Evolutionary conservation across 2,113 vertebrate genomes (phyloP).

Genomic region (Elgaria multicarinata): DNA sequence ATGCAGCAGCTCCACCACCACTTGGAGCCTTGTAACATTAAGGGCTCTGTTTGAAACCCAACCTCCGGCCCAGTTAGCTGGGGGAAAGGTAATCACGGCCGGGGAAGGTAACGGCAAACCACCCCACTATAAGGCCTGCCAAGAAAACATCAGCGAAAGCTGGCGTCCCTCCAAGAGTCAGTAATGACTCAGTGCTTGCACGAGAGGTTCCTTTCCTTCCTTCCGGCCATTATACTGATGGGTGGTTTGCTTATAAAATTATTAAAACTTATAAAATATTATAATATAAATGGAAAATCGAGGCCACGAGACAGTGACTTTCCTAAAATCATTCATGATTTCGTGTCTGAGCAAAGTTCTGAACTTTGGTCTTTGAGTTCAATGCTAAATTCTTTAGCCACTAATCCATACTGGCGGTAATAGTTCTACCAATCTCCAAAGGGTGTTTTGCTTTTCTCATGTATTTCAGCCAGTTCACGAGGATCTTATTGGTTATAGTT

Average conservation of each 20-base stretch:
- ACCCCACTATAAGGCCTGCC: no score
- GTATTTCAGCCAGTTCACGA: constrained; percentile 58
- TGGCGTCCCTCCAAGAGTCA: no score
- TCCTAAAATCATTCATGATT: background rate
- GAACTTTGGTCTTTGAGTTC: background rate
- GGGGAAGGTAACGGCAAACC: no score
- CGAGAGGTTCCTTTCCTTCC: no score
- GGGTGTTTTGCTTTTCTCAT: constrained; percentile 35
- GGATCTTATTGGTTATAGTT: constrained; percentile 64
- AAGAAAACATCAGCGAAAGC: no score
- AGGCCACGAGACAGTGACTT: background rate
- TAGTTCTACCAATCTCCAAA: constrained; percentile 18
- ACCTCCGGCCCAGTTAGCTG: no score
- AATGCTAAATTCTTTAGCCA: background rate
- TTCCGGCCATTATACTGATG: background rate
- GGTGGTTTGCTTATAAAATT: background rate
- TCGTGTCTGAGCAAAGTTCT: background rate
- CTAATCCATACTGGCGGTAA: background rate
- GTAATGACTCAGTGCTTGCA: no score
- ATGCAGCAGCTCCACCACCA: background rate
- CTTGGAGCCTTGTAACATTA: background rate
- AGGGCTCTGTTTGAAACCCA: background rate
- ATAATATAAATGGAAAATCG: background rate
- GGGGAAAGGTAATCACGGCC: no score
- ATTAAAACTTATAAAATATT: background rate